These are phyloP conservation scores for Caretta caretta DNA, from an alignment of 2,113 vertebrate genomes.

Conservation along the genomic window DNA sequence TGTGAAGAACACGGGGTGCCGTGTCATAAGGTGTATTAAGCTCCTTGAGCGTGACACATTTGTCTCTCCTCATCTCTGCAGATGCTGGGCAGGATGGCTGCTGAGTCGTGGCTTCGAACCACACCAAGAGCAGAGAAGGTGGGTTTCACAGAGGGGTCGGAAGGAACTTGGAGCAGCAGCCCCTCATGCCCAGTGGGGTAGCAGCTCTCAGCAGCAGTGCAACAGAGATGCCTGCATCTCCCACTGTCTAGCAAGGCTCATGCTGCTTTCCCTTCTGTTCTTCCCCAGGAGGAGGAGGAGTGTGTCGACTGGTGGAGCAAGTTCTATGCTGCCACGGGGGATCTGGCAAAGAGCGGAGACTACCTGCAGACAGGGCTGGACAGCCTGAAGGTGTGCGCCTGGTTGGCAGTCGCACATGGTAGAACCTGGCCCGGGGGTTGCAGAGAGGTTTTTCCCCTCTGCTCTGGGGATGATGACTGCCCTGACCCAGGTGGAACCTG, in stretches of 20 bases:
- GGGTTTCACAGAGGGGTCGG: not conserved
- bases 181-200: too few species aligned
- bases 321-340: slow-evolving; percentile 57
- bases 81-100: not conserved
- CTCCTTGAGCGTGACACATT: not conserved
- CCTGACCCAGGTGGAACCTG: not conserved
- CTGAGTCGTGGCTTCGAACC: not conserved
- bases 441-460: not conserved
- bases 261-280: not conserved
- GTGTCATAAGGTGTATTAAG: too few species aligned
- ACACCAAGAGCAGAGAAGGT: not conserved
- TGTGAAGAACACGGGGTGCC: too few species aligned
- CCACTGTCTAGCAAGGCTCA: not conserved
- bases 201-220: not conserved
- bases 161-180: too few species aligned
- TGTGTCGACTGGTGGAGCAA: slow-evolving; percentile 82
- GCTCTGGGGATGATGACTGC: not conserved
- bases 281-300: not conserved
- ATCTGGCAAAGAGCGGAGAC: not conserved
- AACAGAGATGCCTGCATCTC: not conserved
- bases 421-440: not conserved
- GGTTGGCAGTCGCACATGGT: too few species aligned
- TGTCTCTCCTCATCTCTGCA: not conserved
- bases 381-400: slow-evolving; percentile 69
- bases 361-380: slow-evolving; percentile 41